These are phyloP conservation scores for Hydrolagus colliei DNA, from an alignment of 2,797 vertebrate species.

Conservation along the genomic window DNA sequence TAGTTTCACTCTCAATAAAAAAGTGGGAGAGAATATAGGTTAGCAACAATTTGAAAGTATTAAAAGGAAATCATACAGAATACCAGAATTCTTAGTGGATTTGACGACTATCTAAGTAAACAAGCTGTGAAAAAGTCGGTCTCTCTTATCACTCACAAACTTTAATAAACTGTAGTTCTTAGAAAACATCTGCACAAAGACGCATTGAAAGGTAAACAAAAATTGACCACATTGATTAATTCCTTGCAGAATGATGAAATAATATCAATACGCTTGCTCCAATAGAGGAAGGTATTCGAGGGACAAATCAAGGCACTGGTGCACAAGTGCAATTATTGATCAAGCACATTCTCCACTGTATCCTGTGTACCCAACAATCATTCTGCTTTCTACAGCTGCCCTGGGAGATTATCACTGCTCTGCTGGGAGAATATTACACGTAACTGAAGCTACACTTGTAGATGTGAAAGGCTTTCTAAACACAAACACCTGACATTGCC, in stretches of 20 bases:
- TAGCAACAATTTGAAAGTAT: too few relatives aligned
- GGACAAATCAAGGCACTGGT: conserved; percentile 21
- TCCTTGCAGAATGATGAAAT: neutral
- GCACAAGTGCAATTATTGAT: conserved; percentile 4
- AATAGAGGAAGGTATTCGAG: neutral
- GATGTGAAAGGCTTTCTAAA: neutral
- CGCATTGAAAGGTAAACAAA: neutral
- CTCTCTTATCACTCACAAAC: neutral
- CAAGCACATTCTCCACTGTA: neutral
- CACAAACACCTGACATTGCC: neutral
- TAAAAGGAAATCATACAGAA: neutral
- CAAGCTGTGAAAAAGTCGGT: neutral
- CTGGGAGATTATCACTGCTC: neutral
- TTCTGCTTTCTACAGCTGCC: neutral
- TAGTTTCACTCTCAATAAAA: neutral
- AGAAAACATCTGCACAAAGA: neutral
- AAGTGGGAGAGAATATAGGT: neutral
- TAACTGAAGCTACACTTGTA: neutral
- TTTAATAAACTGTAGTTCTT: neutral
- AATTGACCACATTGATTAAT: neutral
- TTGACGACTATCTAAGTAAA: neutral
- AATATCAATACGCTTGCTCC: neutral
- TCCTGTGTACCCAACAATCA: too few relatives aligned
- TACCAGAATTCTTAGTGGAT: neutral
- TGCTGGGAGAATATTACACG: neutral